phyloP scores from a whole-genome alignment of 2,113 vertebrate species.

The Grantiella picta region DNA sequence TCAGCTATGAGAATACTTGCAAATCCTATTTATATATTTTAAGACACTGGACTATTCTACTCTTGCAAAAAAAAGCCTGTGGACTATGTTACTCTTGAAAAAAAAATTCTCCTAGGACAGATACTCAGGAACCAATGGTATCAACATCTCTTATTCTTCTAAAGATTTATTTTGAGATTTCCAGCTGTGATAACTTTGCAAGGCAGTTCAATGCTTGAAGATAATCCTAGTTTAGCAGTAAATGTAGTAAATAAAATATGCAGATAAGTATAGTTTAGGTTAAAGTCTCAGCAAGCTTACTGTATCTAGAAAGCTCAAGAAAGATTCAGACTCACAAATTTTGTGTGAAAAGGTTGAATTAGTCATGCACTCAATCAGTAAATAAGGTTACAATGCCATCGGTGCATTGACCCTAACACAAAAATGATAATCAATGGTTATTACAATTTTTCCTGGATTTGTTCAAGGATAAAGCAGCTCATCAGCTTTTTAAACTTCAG shows the following conservation, averaged over 20 bases:
- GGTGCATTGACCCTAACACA: neutral
- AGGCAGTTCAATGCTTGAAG: neutral
- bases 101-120: neutral
- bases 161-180: neutral
- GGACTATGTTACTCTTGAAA: neutral
- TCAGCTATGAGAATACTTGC: neutral
- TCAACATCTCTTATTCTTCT: neutral
- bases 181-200: neutral
- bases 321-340: neutral
- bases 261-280: neutral
- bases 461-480: neutral
- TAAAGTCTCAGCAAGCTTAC: neutral
- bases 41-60: neutral
- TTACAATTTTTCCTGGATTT: neutral
- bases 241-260: neutral
- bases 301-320: neutral
- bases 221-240: neutral
- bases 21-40: neutral
- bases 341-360: neutral
- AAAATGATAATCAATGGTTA: neutral
- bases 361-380: slow-evolving; percentile 20
- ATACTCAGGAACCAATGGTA: neutral
- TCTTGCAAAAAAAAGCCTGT: neutral
- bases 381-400: neutral
- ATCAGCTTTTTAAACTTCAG: neutral